Evolutionary conservation across 2,113 vertebrate species (phyloP).

Genomic region (human (Homo sapiens)): DNA sequence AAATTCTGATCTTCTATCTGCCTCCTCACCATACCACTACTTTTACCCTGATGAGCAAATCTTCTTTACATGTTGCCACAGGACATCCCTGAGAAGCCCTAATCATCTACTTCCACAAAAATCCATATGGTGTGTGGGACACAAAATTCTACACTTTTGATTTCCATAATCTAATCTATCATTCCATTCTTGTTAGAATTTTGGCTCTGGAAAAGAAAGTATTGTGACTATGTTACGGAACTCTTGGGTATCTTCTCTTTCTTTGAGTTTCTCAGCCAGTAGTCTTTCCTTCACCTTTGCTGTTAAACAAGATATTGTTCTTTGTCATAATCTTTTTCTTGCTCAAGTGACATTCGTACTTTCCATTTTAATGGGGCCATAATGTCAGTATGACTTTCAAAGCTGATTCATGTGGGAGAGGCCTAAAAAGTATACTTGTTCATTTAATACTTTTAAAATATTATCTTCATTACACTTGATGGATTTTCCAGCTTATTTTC

Average conservation of each 20-base stretch:
- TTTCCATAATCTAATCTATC: not conserved
- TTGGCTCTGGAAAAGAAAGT: not conserved
- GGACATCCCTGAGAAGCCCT: fast-evolving
- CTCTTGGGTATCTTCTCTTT: not conserved
- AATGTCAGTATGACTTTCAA: not conserved
- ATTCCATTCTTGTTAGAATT: not conserved
- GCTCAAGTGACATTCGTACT: not conserved
- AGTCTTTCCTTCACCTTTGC: not conserved
- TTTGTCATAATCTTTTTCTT: not conserved
- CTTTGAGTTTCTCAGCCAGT: not conserved
- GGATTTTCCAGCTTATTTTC: not conserved
- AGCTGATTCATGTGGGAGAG: not conserved
- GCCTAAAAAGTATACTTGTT: not conserved
- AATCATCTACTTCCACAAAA: not conserved
- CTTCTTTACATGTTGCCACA: not conserved
- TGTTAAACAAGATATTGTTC: not conserved
- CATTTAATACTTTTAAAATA: not conserved
- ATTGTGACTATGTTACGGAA: not conserved
- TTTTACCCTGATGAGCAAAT: not conserved
- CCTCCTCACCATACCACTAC: not conserved
- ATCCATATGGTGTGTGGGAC: fast-evolving
- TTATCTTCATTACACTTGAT: not conserved
- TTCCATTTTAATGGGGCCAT: not conserved
- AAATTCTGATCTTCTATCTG: not conserved
- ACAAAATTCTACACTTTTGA: not conserved